Percentiles rank a stretch among this genome's conserved stretches.
These are phyloP conservation scores for Tetrao urogallus DNA, from an alignment of 2,113 vertebrate species.

Conservation along the genomic window DNA sequence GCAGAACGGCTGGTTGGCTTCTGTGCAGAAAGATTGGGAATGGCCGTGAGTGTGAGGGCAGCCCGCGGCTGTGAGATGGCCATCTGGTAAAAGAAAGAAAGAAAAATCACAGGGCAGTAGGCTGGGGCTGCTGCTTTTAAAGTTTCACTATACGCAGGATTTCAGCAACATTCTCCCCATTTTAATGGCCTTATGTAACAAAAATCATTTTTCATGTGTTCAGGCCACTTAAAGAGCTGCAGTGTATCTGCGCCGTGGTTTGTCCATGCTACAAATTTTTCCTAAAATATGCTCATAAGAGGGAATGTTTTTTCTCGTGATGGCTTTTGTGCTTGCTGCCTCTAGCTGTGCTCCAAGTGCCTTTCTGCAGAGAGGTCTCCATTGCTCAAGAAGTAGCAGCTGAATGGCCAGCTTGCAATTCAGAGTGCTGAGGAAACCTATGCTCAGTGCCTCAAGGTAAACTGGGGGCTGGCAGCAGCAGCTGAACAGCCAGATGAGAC, in stretches of 20 bases:
- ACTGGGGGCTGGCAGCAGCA: background rate
- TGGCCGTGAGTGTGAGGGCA: background rate
- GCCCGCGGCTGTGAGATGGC: background rate
- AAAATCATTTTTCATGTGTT: background rate
- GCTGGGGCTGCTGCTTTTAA: background rate
- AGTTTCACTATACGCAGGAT: background rate
- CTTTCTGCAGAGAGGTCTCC: background rate
- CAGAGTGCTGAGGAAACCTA: background rate
- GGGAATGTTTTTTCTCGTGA: background rate
- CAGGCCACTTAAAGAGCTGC: background rate
- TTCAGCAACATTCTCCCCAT: background rate
- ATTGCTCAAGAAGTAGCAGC: background rate
- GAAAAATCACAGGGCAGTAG: background rate
- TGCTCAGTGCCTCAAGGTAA: accelerated
- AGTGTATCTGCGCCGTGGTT: background rate
- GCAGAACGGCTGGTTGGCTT: background rate
- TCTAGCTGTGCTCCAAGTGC: background rate
- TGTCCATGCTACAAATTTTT: background rate
- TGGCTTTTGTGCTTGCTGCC: background rate
- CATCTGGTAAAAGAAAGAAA: background rate
- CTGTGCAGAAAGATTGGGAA: background rate
- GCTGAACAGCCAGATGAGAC: background rate
- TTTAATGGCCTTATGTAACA: conserved; percentile 23
- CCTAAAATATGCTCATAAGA: background rate
- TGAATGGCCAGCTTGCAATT: background rate